Conservation (phyloP, 2,888 invertebrate species). For the Calameuta idolon region DNA sequence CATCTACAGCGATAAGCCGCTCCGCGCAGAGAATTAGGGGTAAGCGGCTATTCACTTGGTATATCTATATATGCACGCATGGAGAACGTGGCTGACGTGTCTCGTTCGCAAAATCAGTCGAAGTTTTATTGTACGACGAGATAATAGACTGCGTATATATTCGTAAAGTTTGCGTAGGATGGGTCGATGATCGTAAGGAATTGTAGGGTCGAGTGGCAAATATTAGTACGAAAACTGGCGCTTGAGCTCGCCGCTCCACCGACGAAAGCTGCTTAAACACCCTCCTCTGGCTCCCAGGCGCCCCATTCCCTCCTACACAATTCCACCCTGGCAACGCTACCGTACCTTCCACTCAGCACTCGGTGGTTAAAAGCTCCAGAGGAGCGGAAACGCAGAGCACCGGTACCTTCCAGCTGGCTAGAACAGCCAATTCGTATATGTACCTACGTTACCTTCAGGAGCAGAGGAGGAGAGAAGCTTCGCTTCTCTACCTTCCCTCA, state of each 20-base stretch:
- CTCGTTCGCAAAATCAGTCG: background rate
- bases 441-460: background rate
- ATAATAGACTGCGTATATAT: background rate
- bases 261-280: conserved; percentile 65
- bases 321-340: conserved; percentile 47
- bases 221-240: conserved; percentile 65
- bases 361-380: conserved; percentile 52
- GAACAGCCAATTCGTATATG: background rate
- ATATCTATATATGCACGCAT: background rate
- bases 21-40: background rate
- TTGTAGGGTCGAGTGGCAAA: conserved; percentile 61
- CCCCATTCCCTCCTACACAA: conserved; percentile 47
- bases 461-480: background rate
- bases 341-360: conserved; percentile 40
- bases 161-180: background rate
- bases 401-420: background rate
- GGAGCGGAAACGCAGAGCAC: conserved; percentile 15
- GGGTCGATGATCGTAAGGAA: background rate
- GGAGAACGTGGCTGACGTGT: background rate
- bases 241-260: conserved; percentile 52
- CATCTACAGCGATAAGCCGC: background rate
- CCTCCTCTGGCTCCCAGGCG: conserved; percentile 34
- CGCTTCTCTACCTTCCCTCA: background rate
- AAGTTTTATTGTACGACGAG: background rate
- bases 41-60: background rate